A percentile compares a stretch with the other conserved stretches of the same genome.
phyloP scores from a whole-genome alignment of 2,888 invertebrate genomes.

The Chirona hameri region DNA sequence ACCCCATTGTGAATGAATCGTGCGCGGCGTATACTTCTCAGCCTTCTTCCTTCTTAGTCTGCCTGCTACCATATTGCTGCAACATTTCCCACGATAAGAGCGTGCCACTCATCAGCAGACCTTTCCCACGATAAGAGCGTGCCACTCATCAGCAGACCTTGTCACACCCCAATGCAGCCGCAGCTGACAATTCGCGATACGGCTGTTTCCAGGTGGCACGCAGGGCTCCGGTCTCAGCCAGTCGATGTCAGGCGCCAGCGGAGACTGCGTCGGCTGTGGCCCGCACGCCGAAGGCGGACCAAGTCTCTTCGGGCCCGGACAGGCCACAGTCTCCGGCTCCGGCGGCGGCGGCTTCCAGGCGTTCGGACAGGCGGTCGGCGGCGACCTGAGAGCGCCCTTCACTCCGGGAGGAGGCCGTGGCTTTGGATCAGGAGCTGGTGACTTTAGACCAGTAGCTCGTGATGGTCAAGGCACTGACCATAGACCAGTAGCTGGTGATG shows the following conservation, averaged over 20 bases:
- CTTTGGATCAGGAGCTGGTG: background rate
- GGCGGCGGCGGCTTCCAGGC: background rate
- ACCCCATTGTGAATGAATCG: no score
- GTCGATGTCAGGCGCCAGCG: conserved; percentile 2
- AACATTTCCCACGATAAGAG: no score
- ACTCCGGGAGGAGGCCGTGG: background rate
- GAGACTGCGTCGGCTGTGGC: background rate
- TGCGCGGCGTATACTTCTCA: no score
- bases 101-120: no score
- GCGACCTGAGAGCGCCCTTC: no score
- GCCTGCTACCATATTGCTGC: no score
- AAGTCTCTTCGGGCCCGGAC: background rate
- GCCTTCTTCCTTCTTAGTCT: no score
- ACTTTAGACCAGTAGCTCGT: background rate
- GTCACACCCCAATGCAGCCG: no score
- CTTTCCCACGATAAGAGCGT: no score
- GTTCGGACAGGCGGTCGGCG: background rate
- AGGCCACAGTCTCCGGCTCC: background rate
- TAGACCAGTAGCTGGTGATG: background rate
- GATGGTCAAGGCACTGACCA: background rate
- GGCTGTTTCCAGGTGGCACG: background rate
- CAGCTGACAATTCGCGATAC: background rate
- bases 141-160: no score
- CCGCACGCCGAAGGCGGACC: background rate
- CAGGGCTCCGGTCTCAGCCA: conserved; percentile 3